phyloP scores from a whole-genome alignment of 2,888 invertebrate genomes.

The Rhingia rostrata region DNA sequence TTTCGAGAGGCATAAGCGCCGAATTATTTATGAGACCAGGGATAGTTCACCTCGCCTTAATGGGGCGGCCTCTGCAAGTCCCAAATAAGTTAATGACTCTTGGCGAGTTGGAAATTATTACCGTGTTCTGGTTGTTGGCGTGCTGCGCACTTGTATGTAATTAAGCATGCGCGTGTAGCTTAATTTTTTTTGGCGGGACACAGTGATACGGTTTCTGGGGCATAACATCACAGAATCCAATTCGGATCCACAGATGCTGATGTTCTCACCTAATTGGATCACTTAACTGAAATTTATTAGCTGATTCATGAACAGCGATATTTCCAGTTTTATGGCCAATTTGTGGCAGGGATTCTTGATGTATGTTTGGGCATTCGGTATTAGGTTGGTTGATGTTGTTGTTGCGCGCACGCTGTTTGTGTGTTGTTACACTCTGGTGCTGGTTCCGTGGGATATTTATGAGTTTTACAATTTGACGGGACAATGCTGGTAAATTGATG shows the following conservation, averaged over 20 bases:
- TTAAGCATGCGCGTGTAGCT: conserved; percentile 45
- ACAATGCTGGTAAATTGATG: conserved; percentile 58
- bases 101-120: conserved; percentile 11
- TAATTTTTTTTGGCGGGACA: conserved; percentile 10
- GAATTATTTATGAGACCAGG: conserved; percentile 66
- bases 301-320: conserved; percentile 64
- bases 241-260: conserved; percentile 31
- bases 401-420: not conserved
- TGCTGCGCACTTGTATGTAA: conserved; percentile 55
- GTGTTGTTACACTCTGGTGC: conserved; percentile 4
- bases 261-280: conserved; percentile 71
- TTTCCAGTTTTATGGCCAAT: conserved; percentile 65
- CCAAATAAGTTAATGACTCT: conserved; percentile 55
- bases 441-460: conserved; percentile 48
- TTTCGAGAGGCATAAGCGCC: conserved; percentile 53
- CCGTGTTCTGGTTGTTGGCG: conserved; percentile 13
- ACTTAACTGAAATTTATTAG: conserved; percentile 69
- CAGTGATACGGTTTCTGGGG: not conserved
- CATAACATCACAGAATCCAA: conserved; percentile 4
- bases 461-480: conserved; percentile 52
- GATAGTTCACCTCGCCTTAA: conserved; percentile 53
- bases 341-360: conserved; percentile 60
- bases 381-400: conserved; percentile 22
- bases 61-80: conserved; percentile 28
- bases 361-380: conserved; percentile 50